phyloP scores from a whole-genome alignment of 2,888 invertebrate species.

The Dinocampus coccinellae region DNA sequence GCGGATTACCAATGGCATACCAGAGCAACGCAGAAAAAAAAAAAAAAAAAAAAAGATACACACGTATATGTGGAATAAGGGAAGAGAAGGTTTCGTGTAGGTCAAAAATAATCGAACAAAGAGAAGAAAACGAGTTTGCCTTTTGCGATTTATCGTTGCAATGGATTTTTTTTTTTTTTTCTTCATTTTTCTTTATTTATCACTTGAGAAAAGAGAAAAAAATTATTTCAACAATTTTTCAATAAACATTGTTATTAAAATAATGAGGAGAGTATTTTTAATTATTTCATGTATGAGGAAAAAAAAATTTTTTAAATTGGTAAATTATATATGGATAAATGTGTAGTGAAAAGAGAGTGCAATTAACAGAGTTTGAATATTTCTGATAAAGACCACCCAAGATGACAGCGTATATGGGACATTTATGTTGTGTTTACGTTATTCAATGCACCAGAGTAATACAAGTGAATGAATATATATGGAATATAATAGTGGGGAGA shows the following conservation, averaged over 20 bases:
- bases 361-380: constrained; percentile 41
- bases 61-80: background rate
- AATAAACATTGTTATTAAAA: background rate
- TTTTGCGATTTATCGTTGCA: constrained; percentile 40
- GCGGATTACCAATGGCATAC: constrained; percentile 59
- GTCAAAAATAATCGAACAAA: constrained; percentile 50
- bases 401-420: constrained; percentile 50
- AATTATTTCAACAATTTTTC: background rate
- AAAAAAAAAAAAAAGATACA: constrained; percentile 12
- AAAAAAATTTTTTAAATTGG: too few species aligned
- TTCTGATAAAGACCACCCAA: constrained; percentile 45
- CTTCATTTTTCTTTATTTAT: too few species aligned
- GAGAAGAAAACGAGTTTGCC: constrained; percentile 55
- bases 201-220: too few species aligned
- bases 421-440: constrained; percentile 54
- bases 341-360: constrained; percentile 12
- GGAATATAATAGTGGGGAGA: constrained; percentile 26
- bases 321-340: background rate
- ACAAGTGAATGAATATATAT: constrained; percentile 20
- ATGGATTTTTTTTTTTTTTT: too few species aligned
- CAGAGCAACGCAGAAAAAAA: constrained; percentile 16
- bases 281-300: background rate
- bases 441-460: constrained; percentile 43
- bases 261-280: background rate
- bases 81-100: background rate